Base-by-base conservation (phyloP, 2,113 vertebrate genomes). In the Procavia capensis region DNA sequence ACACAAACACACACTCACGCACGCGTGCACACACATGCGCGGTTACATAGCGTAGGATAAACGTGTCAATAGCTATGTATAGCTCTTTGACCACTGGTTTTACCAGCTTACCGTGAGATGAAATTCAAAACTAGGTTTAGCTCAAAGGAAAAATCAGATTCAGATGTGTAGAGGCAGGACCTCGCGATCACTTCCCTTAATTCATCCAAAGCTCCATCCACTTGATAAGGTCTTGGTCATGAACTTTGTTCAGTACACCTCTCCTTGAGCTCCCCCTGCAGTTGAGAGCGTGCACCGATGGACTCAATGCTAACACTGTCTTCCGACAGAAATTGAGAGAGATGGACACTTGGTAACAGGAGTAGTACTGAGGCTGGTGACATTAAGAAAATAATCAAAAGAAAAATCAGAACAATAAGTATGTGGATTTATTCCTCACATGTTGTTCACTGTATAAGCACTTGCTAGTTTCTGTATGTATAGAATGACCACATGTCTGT, bases 201-300 rank as follows among this genome's bases (percentile, higher is more conserved):
- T 54, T 41, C 72, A 95, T 43, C 43, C 41, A 82, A 87, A 90
- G 45, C 39, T 94, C 59, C 41, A 19, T 29, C 43, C 45, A 50
- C 14, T 54, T 1, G 68, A 0, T 8, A 39, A 61, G 7, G 8
- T 57, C 45, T 83, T 39, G 24, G 4, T 25, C 1, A 9, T 41
- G 54, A 79, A 54, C 80, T 50, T 57, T 45, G 9, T 25, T 82
- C 66, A 61, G 57, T 47, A 36, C 5, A 9, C 54, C 14, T 93
- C 93, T 93, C 83, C 68, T 95, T 61, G 95, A 94, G 96, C 91
- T 74, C 95, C 96, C 88, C 85, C 95, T 94, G 57, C 83, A 96
- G 96, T 82, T 85, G 2, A 90, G 31, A 82, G n/a, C 13, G 20
- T 43, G 74, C 20, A 41, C n/a, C 24, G 25, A 59, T 13, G 9